Conservation (phyloP, 2,888 invertebrate genomes). For the Hipparchia sbordonii region DNA sequence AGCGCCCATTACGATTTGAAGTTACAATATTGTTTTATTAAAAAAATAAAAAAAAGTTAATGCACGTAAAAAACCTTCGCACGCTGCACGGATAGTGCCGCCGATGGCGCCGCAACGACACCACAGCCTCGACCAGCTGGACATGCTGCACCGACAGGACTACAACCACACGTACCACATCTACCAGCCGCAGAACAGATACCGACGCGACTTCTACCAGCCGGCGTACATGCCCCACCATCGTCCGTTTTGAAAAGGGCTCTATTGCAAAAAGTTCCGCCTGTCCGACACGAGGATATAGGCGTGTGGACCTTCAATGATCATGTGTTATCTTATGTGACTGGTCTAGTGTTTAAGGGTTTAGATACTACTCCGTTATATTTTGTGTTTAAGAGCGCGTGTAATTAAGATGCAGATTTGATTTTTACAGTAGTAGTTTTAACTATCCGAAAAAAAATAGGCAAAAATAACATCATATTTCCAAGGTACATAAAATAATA, state of each 20-base stretch:
- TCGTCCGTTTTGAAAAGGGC: constrained; percentile 81
- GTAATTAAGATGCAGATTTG: no score
- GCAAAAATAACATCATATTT: no score
- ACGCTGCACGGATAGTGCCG: constrained; percentile 67
- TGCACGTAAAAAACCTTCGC: constrained; percentile 49
- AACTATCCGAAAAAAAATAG: no score
- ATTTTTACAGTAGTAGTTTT: no score
- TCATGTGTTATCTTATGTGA: constrained; percentile 40
- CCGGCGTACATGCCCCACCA: constrained; percentile 70
- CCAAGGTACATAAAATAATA: no score
- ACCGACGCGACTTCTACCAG: constrained; percentile 70
- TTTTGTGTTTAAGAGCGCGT: not conserved
- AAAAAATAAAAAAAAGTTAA: not conserved
- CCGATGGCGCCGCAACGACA: constrained; percentile 65
- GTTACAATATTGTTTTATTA: no score
- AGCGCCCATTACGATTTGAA: no score
- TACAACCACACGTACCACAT: constrained; percentile 58
- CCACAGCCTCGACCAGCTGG: constrained; percentile 77
- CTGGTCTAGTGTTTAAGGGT: constrained; percentile 46
- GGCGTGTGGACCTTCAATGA: constrained; percentile 56
- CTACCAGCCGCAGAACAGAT: constrained; percentile 63
- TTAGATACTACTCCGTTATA: constrained; percentile 13
- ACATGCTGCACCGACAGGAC: constrained; percentile 73
- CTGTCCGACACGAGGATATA: constrained; percentile 74
- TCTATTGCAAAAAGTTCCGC: constrained; percentile 79